Percentiles rank a stretch among this genome's conserved stretches.
Conservation (phyloP, 2,113 vertebrate genomes). For the Hyaena hyaena region DNA sequence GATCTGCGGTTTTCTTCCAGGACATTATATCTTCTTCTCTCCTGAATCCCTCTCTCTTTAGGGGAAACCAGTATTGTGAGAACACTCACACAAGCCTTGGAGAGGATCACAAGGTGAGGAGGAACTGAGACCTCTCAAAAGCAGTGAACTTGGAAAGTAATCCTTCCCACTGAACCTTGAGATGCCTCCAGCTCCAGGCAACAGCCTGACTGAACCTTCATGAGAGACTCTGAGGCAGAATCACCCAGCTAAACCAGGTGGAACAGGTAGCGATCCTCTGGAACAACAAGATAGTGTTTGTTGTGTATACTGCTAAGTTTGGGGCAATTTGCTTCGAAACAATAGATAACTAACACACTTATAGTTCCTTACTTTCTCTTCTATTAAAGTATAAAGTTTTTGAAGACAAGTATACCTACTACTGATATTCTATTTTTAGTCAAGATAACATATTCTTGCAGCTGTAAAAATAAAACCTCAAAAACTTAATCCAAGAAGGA, state of each 20-base stretch:
- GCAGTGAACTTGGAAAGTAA: neutral
- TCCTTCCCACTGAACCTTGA: neutral
- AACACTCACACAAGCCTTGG: neutral
- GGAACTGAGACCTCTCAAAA: neutral
- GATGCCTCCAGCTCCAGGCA: neutral
- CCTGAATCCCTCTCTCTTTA: neutral
- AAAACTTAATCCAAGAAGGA: neutral
- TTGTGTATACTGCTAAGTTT: neutral
- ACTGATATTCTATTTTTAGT: neutral
- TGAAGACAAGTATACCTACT: neutral
- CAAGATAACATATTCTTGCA: neutral
- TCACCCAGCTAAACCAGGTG: fast-evolving
- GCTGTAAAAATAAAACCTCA: neutral
- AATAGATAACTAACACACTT: neutral
- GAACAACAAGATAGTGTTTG: neutral
- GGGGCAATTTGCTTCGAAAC: neutral
- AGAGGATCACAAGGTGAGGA: neutral
- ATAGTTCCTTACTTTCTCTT: neutral
- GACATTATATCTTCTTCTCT: neutral
- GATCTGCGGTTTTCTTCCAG: neutral
- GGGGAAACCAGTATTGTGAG: neutral
- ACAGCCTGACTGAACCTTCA: neutral
- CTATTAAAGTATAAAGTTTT: neutral
- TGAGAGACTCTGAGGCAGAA: neutral
- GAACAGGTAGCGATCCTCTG: neutral